Percentiles rank a stretch among this genome's conserved stretches.
phyloP scores from a whole-genome alignment of 2,888 invertebrate species.

The Netelia inedita region DNA sequence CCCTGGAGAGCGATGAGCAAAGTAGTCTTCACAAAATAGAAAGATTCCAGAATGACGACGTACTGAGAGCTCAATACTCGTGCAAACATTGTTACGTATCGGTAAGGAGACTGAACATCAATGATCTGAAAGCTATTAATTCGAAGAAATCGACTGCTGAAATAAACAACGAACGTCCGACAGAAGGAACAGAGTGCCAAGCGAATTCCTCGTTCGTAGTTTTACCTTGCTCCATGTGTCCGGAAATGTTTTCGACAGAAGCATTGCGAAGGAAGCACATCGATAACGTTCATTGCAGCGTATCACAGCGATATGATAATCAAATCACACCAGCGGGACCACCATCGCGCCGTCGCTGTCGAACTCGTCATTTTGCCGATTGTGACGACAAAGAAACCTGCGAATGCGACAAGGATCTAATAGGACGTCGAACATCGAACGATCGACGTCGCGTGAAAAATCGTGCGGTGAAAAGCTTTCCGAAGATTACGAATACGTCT shows the following conservation, averaged over 20 bases:
- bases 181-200: too few species aligned
- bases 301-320: conserved; percentile 40
- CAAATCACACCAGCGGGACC: background rate
- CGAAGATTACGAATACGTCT: too few species aligned
- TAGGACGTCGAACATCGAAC: background rate
- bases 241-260: background rate
- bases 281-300: background rate
- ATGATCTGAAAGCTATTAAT: background rate
- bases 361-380: conserved; percentile 8
- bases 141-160: background rate
- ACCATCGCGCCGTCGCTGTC: conserved; percentile 45
- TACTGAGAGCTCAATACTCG: conserved; percentile 6
- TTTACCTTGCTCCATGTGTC: background rate
- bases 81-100: conserved; percentile 59
- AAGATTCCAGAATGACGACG: conserved; percentile 12
- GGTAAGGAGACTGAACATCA: conserved; percentile 6
- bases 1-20: background rate
- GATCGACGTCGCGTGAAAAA: background rate
- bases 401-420: conserved; percentile 43
- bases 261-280: background rate
- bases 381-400: conserved; percentile 25
- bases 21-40: background rate
- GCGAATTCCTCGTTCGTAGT: background rate
- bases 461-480: background rate
- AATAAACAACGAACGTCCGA: background rate